Evolutionary conservation across 2,888 invertebrate genomes (phyloP), one percentile per base, ranked within the genome.

Genomic region (Drosophila kuntzei): DNA sequence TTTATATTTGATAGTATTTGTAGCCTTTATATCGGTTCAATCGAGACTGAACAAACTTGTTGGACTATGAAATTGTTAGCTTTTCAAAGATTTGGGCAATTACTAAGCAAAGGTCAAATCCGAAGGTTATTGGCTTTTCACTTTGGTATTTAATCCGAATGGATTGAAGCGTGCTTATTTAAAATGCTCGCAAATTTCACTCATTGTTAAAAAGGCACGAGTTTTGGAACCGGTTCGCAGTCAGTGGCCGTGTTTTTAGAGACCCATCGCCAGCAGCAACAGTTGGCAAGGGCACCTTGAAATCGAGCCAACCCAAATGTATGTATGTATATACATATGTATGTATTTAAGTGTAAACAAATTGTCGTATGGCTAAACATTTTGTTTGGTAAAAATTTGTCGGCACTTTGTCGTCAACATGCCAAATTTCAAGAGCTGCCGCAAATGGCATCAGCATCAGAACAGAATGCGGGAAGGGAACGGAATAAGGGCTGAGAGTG

Each of bases 201-300:
- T 67, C n/a, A 54, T 59, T 76, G 69, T 69, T 47, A 18, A 67
- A 61, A 74, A 60, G 53, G 60, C 74, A 68, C 59, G 44, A 82
- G 68, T 76, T 83, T 79, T 51, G 53, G 69, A 84, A 81, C 80
- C 76, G 74, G 80, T 79, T 81, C 61, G 55, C 41, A 55, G 25
- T 39, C 43, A 44, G 43, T 14, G n/a, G 18, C 27, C 50, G 54
- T 32, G 41, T 27, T 50, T 47, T 29, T 29, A 51, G 18, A 51
- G 18, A 41, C 25, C 46, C 58, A 51, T 36, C 36, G 54, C 43
- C 43, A 34, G 44, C 44, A 44, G 55, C 60, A 75, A 55, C 63
- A 67, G 58, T 55, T 62, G 60, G 53, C 81, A 84, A 81, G 85
- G 80, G 81, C 80, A 81, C 80, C 80, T 84, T 84, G 80, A 79